A percentile compares a stretch with the other conserved stretches of the same genome.
Evolutionary conservation across 2,888 invertebrate genomes (phyloP).

Genomic region (Pyrrhosoma nymphula): DNA sequence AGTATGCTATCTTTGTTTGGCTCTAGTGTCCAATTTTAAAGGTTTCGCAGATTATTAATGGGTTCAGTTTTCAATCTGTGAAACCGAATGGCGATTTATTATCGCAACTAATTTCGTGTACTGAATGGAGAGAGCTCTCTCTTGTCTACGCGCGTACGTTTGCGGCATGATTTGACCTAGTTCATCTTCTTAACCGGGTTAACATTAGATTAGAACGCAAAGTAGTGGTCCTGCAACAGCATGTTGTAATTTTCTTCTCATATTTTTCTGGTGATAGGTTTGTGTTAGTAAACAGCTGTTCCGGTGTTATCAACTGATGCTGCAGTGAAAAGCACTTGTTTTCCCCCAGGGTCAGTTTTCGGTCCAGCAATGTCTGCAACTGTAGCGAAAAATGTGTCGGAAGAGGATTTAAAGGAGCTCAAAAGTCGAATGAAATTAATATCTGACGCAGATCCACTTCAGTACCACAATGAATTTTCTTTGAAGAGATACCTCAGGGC

Average conservation of each 20-base stretch:
- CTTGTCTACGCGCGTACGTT: neutral
- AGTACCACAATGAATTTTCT: conserved; percentile 88
- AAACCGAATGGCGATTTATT: neutral
- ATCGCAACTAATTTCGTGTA: neutral
- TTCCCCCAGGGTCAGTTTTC: conserved; percentile 28
- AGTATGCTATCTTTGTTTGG: neutral
- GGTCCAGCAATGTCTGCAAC: conserved; percentile 37
- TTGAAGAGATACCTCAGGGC: conserved; percentile 86
- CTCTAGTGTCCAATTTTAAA: neutral
- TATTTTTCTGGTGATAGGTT: neutral
- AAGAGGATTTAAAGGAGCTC: conserved; percentile 83
- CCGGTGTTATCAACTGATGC: neutral
- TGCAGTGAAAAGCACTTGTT: conserved; percentile 16
- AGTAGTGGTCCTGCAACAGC: neutral
- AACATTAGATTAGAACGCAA: neutral
- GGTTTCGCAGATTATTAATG: neutral
- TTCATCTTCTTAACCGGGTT: neutral
- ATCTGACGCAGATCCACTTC: conserved; percentile 85
- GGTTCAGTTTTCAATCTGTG: neutral
- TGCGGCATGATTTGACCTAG: neutral
- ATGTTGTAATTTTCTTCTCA: neutral
- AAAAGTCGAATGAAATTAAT: conserved; percentile 87
- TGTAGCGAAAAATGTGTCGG: conserved; percentile 80
- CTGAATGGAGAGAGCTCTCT: neutral
- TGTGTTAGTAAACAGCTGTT: conserved; percentile 8